Evolutionary conservation across 64 coral and sea anemone genomes (phyloP), one percentile per base, ranked within the genome.

Genomic region (Pocillopora verrucosa): DNA sequence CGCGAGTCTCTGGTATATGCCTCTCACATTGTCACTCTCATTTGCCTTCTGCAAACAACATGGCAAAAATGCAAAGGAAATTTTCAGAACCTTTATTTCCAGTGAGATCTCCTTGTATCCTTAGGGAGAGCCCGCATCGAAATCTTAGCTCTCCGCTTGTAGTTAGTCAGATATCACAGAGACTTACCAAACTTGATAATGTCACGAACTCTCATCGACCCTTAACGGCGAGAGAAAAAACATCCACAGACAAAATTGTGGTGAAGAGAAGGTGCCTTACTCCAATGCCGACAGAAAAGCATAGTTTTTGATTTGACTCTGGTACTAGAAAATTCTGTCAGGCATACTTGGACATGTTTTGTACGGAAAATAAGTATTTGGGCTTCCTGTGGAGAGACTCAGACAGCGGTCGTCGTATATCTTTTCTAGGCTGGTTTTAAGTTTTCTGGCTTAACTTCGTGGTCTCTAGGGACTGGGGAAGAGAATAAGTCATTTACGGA

Each of bases 1-100:
- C 81, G 41, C 81, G 81, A 10, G 11, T 17, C 41, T 68, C 81
- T 19, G 81, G 81, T 35, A 84, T 84, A 69, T 69, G 81, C 34
- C 56, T 70, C 51, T 67, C 62, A 4, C 65, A 37, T 34, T 51
- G 38, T 57, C 82, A 85, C 22, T 56, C 63, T 19, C 65, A 85
- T 24, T 58, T 85, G 13, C 65, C 82, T 56, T 85, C 64, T 30
- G 36, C 10, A 11, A 70, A 65, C 36, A 65, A 45, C 3, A 63
- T 37, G 57, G 56, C 51, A 25, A 70, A 10, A 16, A 15, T 72
- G 36, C 13, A 36, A 15, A 72, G 11, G 56, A 85, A 72, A 9
- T 72, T 13, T 37, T 85, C 82, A 58, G 82, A 58, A 24, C 2
- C 67, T 24, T 36, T 56, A 51, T 57, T 72, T 65, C 65, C 16